Conservation (phyloP, 2,113 vertebrate species). For the Herpetotheres cachinnans region DNA sequence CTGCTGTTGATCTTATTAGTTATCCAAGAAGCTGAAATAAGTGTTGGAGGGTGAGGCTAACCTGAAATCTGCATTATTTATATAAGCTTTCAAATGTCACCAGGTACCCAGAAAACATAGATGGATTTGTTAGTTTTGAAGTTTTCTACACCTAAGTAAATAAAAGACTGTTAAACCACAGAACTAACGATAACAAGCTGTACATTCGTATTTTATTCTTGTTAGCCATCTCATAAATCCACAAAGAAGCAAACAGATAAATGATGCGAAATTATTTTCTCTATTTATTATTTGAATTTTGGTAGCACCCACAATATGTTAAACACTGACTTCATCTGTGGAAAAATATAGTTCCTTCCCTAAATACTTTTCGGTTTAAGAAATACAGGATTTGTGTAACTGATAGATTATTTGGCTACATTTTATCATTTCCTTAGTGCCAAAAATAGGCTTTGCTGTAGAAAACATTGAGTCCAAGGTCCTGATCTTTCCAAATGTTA, state of each 20-base stretch:
- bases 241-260: neutral
- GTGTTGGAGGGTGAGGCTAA: neutral
- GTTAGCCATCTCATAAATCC: neutral
- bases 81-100: neutral
- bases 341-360: neutral
- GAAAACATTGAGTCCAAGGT: neutral
- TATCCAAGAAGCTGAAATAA: neutral
- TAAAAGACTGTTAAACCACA: neutral
- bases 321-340: neutral
- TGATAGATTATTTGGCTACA: neutral
- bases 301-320: neutral
- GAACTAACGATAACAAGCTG: neutral
- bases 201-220: neutral
- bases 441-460: neutral
- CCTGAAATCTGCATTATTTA: neutral
- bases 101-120: neutral
- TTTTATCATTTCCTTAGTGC: neutral
- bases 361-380: neutral
- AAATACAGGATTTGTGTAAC: neutral
- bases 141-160: neutral
- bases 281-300: neutral
- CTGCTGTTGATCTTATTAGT: neutral
- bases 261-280: neutral
- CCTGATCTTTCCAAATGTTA: neutral
- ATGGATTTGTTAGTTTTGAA: neutral